Evolutionary conservation across 2,113 vertebrate genomes (phyloP), one percentile per base, ranked within the genome.

Genomic region (Poeciliopsis retropinna): DNA sequence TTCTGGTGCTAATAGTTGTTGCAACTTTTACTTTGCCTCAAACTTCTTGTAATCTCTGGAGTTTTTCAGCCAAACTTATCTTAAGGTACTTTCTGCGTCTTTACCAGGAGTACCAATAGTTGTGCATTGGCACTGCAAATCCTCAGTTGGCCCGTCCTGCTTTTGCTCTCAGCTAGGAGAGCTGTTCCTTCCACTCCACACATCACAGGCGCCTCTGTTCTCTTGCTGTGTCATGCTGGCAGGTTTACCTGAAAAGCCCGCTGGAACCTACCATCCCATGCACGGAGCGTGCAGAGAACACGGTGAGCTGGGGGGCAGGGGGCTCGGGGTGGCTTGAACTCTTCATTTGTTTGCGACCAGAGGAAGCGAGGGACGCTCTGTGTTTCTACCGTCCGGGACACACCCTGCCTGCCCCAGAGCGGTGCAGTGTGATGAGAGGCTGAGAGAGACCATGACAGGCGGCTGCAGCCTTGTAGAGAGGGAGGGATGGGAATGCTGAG

Each of bases 201-300:
- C 70, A 79, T 64, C 41, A 70, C 72, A 64, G 83, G 85, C 64
- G 70, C 85, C 87, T 70, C 85, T 80, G 71, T 44, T 88, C 51
- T 57, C 51, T 19, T 47, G 91, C 87, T 79, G 81, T 85, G 89
- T 92, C 90, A 83, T 81, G 90, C 87, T 85, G 87, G 91, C 88
- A 89, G 79, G 84, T 91, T 85, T 89, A 83, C 84, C 37, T 86
- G 77, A 91, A 91, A 88, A 87, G 82, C 83, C 78, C 64, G 87
- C 91, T 90, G 79, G 92, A 93, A 93, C 81, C 84, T 92, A 90
- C 91, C 79, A 86, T 90, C 79, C 88, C 81, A 91, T 93, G 89
- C 88, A 92, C 64, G 22, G 73, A 39, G 71, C 73, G 72, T 68
- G 87, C 79, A 70, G 65, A 54, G 47, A 54, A 77, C 72, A 70